Evolutionary conservation across 2,888 invertebrate genomes (phyloP).

Genomic region (Aphelenchoides bicaudatus): DNA sequence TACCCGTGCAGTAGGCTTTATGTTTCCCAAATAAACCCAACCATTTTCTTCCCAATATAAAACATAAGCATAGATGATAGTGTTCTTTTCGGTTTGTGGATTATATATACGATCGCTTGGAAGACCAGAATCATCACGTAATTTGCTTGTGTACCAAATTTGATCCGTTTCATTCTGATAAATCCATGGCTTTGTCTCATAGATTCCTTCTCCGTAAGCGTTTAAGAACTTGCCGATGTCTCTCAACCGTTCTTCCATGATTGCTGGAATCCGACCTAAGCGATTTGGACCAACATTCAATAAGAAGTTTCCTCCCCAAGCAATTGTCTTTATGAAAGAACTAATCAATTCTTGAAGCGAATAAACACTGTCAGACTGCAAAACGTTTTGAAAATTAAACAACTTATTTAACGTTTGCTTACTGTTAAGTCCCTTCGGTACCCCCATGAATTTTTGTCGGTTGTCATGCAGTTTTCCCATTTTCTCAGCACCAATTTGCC

Average conservation of each 20-base stretch:
- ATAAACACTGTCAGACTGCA: constrained; percentile 43
- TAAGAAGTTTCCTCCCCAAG: constrained; percentile 58
- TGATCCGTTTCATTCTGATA: constrained; percentile 65
- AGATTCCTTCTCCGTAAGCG: constrained; percentile 64
- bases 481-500: constrained; percentile 60
- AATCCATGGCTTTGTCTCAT: constrained; percentile 62
- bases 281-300: constrained; percentile 63
- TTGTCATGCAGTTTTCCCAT: constrained; percentile 66
- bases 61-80: constrained; percentile 53
- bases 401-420: neutral
- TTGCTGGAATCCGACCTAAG: constrained; percentile 62
- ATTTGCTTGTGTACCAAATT: constrained; percentile 40
- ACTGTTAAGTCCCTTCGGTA: constrained; percentile 61
- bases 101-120: constrained; percentile 24
- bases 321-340: constrained; percentile 47
- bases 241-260: constrained; percentile 63
- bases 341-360: constrained; percentile 38
- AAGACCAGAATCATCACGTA: constrained; percentile 22
- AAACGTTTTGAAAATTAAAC: constrained; percentile 16
- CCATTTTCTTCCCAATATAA: constrained; percentile 34
- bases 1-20: constrained; percentile 40
- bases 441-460: constrained; percentile 65
- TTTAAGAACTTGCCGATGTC: constrained; percentile 61
- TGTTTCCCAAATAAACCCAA: constrained; percentile 34
- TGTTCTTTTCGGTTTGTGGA: constrained; percentile 41